phyloP scores from a whole-genome alignment of 2,888 invertebrate species.

The Phaedon cochleariae region DNA sequence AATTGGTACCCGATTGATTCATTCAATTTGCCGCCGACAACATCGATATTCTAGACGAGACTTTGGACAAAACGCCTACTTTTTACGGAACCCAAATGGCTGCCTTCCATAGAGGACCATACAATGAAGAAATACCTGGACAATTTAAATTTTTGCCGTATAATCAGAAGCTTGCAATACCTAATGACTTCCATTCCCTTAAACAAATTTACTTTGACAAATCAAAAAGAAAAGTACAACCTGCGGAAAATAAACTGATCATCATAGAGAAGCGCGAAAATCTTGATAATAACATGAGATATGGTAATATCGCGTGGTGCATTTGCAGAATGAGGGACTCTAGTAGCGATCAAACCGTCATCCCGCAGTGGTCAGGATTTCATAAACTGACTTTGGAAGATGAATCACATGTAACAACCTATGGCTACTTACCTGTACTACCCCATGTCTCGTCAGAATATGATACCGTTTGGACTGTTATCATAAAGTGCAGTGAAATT shows the following conservation, averaged over 20 bases:
- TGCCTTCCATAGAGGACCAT: constrained; percentile 25
- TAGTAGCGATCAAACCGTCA: neutral
- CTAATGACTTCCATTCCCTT: constrained; percentile 8
- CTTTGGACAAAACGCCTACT: constrained; percentile 29
- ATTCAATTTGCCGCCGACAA: constrained; percentile 41
- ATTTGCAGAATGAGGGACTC: too few species aligned
- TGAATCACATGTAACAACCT: constrained; percentile 8
- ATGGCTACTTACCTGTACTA: constrained; percentile 25
- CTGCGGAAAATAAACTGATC: too few species aligned
- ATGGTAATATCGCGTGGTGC: too few species aligned
- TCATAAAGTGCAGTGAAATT: constrained; percentile 24
- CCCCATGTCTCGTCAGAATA: constrained; percentile 33
- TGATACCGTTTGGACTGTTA: constrained; percentile 34
- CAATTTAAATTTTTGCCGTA: constrained; percentile 12
- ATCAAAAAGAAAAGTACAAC: neutral
- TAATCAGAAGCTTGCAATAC: too few species aligned
- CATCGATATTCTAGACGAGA: constrained; percentile 39
- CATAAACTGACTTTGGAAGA: constrained; percentile 17
- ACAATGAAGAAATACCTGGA: constrained; percentile 3
- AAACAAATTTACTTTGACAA: constrained; percentile 14
- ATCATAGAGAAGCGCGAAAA: constrained; percentile 2
- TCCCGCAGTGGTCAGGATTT: constrained; percentile 28
- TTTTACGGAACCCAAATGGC: constrained; percentile 39
- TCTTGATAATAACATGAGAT: too few species aligned
- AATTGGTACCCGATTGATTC: constrained; percentile 26